phyloP scores from a whole-genome alignment of 2,113 vertebrate genomes.

The Miniopterus natalensis region DNA sequence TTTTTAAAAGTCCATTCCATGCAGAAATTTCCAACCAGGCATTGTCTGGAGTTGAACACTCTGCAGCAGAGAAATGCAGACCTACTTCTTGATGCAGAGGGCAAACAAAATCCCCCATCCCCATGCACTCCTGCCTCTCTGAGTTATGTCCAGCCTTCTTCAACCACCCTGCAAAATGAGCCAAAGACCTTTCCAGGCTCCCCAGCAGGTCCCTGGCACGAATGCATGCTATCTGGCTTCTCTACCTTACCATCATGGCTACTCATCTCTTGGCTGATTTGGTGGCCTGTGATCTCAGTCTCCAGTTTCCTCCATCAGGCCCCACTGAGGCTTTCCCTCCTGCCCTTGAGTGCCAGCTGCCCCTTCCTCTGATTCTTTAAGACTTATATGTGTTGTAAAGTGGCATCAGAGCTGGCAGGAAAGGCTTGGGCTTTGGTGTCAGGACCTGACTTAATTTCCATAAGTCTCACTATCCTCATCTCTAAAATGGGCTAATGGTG shows the following conservation, averaged over 20 bases:
- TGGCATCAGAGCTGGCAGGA: background rate
- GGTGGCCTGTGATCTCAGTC: background rate
- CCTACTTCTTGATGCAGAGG: background rate
- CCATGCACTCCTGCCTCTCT: background rate
- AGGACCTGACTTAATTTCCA: background rate
- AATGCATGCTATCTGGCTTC: too few relatives aligned
- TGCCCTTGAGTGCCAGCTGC: background rate
- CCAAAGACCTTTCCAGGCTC: background rate
- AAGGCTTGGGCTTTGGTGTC: background rate
- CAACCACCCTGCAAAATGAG: background rate
- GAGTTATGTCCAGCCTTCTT: background rate
- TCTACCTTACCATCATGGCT: background rate
- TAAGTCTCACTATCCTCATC: background rate
- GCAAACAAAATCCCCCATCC: background rate
- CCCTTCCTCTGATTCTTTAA: conserved; percentile 16
- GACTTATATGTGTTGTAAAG: background rate
- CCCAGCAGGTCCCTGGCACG: background rate
- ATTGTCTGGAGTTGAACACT: background rate
- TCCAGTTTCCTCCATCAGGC: background rate
- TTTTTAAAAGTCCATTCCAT: background rate
- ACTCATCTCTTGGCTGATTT: background rate
- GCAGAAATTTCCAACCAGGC: background rate
- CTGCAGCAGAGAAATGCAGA: background rate
- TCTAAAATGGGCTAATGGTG: background rate
- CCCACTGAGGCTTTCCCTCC: background rate